Percentiles rank a stretch among this genome's conserved stretches.
phyloP scores from a whole-genome alignment of 2,797 vertebrate species.

The Eospalax fontanierii region DNA sequence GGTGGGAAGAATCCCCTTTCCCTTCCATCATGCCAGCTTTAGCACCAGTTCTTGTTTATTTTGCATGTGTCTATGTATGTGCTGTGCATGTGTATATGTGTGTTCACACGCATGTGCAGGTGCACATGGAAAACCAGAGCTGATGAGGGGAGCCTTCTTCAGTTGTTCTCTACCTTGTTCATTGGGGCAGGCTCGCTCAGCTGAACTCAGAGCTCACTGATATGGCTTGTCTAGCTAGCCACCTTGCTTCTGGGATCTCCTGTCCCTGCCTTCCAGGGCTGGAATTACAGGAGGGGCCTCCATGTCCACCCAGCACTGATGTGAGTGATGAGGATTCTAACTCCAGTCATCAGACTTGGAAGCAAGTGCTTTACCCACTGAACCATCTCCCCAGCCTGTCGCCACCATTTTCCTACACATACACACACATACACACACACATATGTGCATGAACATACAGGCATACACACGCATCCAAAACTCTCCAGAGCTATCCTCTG shows the following conservation, averaged over 20 bases:
- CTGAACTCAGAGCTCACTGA: background rate
- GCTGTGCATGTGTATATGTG: background rate
- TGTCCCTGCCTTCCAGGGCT: background rate
- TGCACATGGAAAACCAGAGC: background rate
- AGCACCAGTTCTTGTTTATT: background rate
- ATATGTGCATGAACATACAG: background rate
- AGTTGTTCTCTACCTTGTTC: background rate
- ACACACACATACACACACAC: background rate
- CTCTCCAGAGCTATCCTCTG: background rate
- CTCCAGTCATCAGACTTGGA: background rate
- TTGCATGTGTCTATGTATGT: background rate
- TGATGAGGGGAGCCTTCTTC: background rate
- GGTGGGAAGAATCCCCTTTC: background rate
- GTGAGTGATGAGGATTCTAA: background rate
- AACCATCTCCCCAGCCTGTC: background rate
- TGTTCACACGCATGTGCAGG: too few relatives aligned
- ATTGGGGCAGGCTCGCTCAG: background rate
- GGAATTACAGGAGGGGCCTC: background rate
- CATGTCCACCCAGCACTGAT: too few relatives aligned
- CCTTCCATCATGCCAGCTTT: background rate
- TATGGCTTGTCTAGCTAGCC: background rate
- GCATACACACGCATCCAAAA: too few relatives aligned
- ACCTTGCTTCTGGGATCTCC: background rate
- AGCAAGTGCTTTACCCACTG: background rate
- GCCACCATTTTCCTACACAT: background rate